Percentiles rank a stretch among this genome's conserved stretches.
Evolutionary conservation across 2,888 invertebrate genomes (phyloP).

Genomic region (Ophion costatus): DNA sequence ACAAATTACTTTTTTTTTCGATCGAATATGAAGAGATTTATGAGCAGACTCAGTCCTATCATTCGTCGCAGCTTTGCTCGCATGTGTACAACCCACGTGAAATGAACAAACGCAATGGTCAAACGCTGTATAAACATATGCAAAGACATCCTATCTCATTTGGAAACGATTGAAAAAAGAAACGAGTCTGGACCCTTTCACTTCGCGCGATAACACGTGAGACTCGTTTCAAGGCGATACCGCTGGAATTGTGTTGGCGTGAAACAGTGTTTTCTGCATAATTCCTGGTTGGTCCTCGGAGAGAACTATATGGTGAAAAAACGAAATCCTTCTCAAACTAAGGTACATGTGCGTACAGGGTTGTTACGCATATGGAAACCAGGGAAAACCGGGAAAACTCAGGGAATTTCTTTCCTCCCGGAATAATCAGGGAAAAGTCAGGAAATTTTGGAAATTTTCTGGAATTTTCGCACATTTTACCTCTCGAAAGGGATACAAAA

Average conservation of each 20-base stretch:
- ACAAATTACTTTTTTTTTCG: neutral
- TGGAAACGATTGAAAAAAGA: conserved; percentile 25
- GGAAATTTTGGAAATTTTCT: too few species aligned
- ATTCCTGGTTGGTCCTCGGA: conserved; percentile 40
- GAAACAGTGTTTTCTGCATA: conserved; percentile 26
- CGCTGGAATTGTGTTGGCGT: conserved; percentile 60
- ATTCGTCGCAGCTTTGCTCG: conserved; percentile 13
- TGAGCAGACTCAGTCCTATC: conserved; percentile 26
- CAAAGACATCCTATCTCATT: conserved; percentile 26
- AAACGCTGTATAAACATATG: conserved; percentile 10
- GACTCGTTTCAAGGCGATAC: conserved; percentile 76
- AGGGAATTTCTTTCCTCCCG: too few species aligned
- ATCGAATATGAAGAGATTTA: conserved; percentile 29
- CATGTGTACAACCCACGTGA: conserved; percentile 62
- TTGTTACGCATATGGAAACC: too few species aligned
- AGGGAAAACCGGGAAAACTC: too few species aligned
- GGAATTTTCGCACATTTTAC: too few species aligned
- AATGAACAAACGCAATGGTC: conserved; percentile 12
- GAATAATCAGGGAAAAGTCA: too few species aligned
- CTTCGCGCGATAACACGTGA: conserved; percentile 71
- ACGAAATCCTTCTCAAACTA: neutral
- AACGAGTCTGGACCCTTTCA: conserved; percentile 76
- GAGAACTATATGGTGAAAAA: conserved; percentile 11
- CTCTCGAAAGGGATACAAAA: too few species aligned
- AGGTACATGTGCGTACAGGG: conserved; percentile 3